Percentiles rank a stretch among this genome's conserved stretches.
phyloP scores from a whole-genome alignment of 2,888 invertebrate genomes.

The Hypena proboscidalis region DNA sequence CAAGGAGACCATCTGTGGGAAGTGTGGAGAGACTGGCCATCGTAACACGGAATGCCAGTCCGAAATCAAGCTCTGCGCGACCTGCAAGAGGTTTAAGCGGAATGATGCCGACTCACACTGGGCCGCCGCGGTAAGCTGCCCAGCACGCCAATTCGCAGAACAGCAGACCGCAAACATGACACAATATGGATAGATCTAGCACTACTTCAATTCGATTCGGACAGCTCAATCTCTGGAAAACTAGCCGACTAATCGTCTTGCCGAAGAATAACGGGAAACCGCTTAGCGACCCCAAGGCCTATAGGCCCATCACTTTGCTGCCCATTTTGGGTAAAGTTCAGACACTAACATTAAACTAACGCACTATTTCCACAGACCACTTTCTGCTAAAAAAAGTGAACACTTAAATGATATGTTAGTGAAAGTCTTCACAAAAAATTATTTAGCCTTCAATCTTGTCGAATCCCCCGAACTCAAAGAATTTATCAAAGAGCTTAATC shows the following conservation, averaged over 20 bases:
- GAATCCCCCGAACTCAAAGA: no score
- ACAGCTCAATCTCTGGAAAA: slow-evolving; percentile 45
- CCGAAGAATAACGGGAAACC: slow-evolving; percentile 37
- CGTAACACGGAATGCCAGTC: no score
- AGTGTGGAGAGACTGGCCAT: slow-evolving; percentile 26
- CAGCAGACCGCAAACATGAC: slow-evolving; percentile 1
- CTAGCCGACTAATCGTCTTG: slow-evolving; percentile 27
- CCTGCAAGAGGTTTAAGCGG: no score
- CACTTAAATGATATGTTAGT: no score
- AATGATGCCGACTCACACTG: slow-evolving; percentile 15
- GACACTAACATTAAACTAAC: no score
- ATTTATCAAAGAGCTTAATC: no score
- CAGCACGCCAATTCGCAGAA: slow-evolving; percentile 27
- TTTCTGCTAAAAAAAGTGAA: no score
- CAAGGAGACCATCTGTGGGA: slow-evolving; percentile 16
- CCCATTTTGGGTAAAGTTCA: slow-evolving; percentile 43
- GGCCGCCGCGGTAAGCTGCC: slow-evolving; percentile 29
- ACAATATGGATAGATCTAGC: slow-evolving; percentile 13
- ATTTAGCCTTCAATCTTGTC: no score
- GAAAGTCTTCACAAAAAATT: no score
- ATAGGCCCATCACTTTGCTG: slow-evolving; percentile 43
- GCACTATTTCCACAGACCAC: no score
- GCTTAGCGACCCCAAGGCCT: slow-evolving; percentile 31
- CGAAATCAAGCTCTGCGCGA: no score
- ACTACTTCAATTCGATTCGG: slow-evolving; percentile 20